Conservation (phyloP, 1,140 invertebrate genomes). For the Araneus ventricosus region DNA sequence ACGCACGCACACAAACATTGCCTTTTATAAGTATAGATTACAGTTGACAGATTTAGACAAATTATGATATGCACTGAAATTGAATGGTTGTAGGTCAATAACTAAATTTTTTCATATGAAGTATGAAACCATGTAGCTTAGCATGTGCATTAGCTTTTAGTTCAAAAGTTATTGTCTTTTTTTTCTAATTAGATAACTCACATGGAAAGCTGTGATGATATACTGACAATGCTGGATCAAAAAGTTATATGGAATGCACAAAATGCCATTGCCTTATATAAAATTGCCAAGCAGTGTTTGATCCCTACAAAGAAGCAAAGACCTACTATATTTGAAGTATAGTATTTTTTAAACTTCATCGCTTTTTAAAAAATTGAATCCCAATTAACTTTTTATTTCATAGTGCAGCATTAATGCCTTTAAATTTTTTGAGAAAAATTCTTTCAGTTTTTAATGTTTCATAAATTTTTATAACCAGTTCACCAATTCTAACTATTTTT, state of each 20-base stretch:
- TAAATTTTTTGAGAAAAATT: too few relatives aligned
- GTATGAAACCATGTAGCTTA: background rate
- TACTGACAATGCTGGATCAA: conserved; percentile 30
- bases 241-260: conserved; percentile 48
- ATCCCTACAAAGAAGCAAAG: conserved; percentile 36
- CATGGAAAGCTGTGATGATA: conserved; percentile 68
- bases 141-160: background rate
- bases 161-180: background rate
- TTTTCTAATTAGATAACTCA: conserved; percentile 51
- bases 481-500: too few relatives aligned
- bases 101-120: background rate
- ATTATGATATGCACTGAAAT: too few relatives aligned
- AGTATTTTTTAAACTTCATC: background rate
- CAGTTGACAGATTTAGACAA: too few relatives aligned
- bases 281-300: conserved; percentile 58
- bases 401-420: too few relatives aligned
- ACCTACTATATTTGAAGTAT: conserved; percentile 59
- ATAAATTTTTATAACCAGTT: too few relatives aligned
- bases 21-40: too few relatives aligned
- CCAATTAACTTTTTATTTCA: too few relatives aligned
- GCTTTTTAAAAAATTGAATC: too few relatives aligned
- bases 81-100: too few relatives aligned
- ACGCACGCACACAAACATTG: too few relatives aligned
- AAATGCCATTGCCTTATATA: conserved; percentile 26
- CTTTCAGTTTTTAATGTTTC: too few relatives aligned